phyloP scores from a whole-genome alignment of 2,888 invertebrate species.

The Unio delphinus region DNA sequence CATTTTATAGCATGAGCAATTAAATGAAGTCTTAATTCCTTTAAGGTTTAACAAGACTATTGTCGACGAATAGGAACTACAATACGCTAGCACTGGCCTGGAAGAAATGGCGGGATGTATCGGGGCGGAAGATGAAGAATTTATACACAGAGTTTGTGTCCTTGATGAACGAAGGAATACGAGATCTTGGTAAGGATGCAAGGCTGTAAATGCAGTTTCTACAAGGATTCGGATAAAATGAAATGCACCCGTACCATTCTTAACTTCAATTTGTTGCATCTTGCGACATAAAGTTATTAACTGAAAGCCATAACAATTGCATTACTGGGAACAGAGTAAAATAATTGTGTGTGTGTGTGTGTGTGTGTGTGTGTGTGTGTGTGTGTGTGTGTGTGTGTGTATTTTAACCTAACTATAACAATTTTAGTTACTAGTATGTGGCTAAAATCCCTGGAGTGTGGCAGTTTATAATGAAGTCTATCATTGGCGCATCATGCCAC shows the following conservation, averaged over 20 bases:
- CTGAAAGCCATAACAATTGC: too few species aligned
- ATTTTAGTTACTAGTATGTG: too few species aligned
- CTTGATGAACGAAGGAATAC: conserved; percentile 85
- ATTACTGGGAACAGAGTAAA: not conserved
- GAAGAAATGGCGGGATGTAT: conserved; percentile 86
- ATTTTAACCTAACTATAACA: too few species aligned
- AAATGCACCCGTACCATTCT: not conserved
- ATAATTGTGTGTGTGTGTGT: not conserved
- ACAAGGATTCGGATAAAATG: not conserved
- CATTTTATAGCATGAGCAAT: too few species aligned
- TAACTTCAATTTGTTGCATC: not conserved
- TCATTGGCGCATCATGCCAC: too few species aligned
- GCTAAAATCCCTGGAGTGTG: too few species aligned
- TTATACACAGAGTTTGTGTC: conserved; percentile 86
- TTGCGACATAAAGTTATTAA: too few species aligned
- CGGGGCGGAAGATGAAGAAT: conserved; percentile 83
- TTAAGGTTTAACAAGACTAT: conserved; percentile 53
- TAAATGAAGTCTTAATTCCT: not conserved
- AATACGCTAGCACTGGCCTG: conserved; percentile 85
- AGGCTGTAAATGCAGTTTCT: conserved; percentile 71
- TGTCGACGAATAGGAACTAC: conserved; percentile 76
- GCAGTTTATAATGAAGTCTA: too few species aligned
- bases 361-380: too few species aligned
- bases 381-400: too few species aligned
- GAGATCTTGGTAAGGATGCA: conserved; percentile 67